Conservation (phyloP, 30 jellyfish, hydroid and myxozoan species). For the Hydractinia symbiolongicarpus region DNA sequence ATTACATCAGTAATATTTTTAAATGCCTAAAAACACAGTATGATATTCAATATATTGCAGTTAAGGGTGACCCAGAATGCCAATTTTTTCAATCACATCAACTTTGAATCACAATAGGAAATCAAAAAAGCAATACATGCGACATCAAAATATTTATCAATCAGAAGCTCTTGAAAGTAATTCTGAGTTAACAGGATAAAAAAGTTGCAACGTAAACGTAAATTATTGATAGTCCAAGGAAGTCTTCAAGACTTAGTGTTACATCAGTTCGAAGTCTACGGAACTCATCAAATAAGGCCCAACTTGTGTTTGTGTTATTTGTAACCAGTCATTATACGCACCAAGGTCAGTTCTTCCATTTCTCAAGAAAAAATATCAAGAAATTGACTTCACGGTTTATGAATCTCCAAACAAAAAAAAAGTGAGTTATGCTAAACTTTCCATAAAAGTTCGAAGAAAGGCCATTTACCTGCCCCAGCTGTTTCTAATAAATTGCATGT, state of each 20-base stretch:
- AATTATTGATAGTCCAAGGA: background rate
- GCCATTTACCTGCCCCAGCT: conserved; percentile 4
- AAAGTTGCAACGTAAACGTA: too few relatives aligned
- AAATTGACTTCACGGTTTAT: background rate
- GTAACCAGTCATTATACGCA: conserved; percentile 14
- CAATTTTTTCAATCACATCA: too few relatives aligned
- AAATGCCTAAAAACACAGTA: too few relatives aligned
- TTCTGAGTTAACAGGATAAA: too few relatives aligned
- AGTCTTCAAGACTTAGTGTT: background rate
- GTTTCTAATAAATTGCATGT: background rate
- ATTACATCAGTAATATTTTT: too few relatives aligned
- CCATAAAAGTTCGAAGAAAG: background rate
- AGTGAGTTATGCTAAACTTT: background rate
- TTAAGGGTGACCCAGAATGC: too few relatives aligned
- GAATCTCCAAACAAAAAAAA: background rate
- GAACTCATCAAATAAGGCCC: conserved; percentile 26
- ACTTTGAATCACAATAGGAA: too few relatives aligned
- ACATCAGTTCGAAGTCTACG: background rate
- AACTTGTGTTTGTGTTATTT: conserved; percentile 24
- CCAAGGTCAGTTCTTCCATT: conserved; percentile 14
- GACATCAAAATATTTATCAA: too few relatives aligned
- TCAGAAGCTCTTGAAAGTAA: too few relatives aligned
- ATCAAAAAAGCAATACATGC: too few relatives aligned
- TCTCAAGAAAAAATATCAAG: background rate
- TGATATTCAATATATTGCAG: too few relatives aligned